Evolutionary conservation across 2,888 invertebrate genomes (phyloP), one percentile per base, ranked within the genome.

Genomic region (Hemaris fuciformis): DNA sequence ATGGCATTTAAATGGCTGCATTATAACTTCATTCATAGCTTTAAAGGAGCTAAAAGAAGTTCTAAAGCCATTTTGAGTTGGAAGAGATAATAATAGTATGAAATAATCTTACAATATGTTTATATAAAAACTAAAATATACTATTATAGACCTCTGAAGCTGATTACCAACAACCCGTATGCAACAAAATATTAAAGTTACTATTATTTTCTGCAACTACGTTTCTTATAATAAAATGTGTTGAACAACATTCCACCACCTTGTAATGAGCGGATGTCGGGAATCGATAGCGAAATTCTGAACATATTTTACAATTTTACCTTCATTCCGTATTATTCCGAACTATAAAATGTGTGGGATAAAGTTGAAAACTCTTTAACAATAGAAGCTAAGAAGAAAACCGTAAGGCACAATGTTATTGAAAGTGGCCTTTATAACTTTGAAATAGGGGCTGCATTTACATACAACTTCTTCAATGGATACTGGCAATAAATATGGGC

Each of bases 231-330:
- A 83, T 81, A 85, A 84, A 84, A 86, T 87, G 84, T 87, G 83
- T 85, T 83, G 81, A 82, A 86, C 88, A 87, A 86, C 89, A 90
- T 89, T 88, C 89, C 87, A 81, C 74, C 83, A 83, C 83, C 86
- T 85, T 89, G 89, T 89, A 90, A 89, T 88, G 88, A 91, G 85
- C 88, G 88, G 89, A 88, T 86, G 89, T 88, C 87, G 86, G 83
- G 88, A 80, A 88, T 85, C 87, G 89, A 90, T 88, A 88, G 87
- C 85, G 80, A 87, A 88, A 88, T 87, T 87, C 87, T 85, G 77
- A 73, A 83, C 81, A 87, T 87, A 89, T 85, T 87, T 88, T 88
- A 88, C 82, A 82, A 82, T 82, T 79, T 79, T 73, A 74, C 66
- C 67, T 64, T 59, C 79, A 61, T 65, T 66, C 64, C 79, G 76